Evolutionary conservation across 2,888 invertebrate species (phyloP), one percentile per base, ranked within the genome.

Genomic region (Ophonus ardosiacus): DNA sequence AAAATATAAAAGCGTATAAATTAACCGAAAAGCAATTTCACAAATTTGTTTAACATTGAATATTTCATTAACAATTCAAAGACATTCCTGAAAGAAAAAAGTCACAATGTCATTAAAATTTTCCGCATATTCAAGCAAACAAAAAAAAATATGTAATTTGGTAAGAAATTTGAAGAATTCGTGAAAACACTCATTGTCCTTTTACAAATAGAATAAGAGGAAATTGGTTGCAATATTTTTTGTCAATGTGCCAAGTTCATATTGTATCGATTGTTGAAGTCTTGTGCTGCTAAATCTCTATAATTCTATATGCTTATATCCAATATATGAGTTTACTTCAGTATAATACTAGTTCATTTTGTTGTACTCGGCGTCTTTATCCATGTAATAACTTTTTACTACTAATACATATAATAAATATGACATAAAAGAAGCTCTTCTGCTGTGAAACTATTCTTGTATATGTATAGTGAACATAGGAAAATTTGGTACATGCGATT

Each of bases 1-100:
- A 51, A 51, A 51, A 51, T 13, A 51, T 51, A 51, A 51, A 51
- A 51, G 43, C 43, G 43, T 51, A 51, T 51, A 51, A 51, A 51
- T 51, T 8, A 51, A 13, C 7, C 13, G 43, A 51, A 51, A 38
- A 68, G 31, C 68, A 68, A 68, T 38, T 68, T 13, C 68, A 38
- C n/a, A 68, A 31, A 15, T 31, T 38, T 31, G 38, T 68, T 68
- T 68, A 38, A 68, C 68, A 68, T 68, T 68, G 68, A n/a, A 31
- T 68, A 31, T 68, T 68, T 68, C 38, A 68, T 68, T 68, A 68
- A 68, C 68, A 68, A 59, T 59, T 59, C 59, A 59, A 68, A 68
- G 38, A 38, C 68, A 68, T 68, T 68, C 68, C 68, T 13, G 15
- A 68, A 24, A 4, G 43, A 51, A 51, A 51, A 51, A 51, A 51